phyloP scores from a whole-genome alignment of 2,888 invertebrate species.

The Antheraea assamensis region DNA sequence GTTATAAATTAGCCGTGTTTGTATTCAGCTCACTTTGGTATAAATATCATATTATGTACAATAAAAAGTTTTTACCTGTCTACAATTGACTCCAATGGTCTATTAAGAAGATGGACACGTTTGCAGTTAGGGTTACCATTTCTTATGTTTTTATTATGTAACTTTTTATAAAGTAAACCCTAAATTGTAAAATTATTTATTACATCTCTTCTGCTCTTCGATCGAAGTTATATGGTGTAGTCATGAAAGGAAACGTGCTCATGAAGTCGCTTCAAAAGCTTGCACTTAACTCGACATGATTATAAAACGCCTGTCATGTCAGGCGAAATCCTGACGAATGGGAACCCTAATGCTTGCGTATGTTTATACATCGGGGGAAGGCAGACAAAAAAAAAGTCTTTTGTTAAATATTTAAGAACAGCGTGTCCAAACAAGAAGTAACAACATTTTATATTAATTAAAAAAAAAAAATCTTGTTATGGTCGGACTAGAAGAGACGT shows the following conservation, averaged over 20 bases:
- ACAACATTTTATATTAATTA: slow-evolving; percentile 6
- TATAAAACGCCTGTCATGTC: slow-evolving; percentile 8
- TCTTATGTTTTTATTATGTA: background rate
- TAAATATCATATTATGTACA: background rate
- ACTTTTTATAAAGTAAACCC: background rate
- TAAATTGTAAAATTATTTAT: background rate
- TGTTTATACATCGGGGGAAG: slow-evolving; percentile 1
- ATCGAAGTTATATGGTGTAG: background rate
- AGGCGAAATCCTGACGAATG: slow-evolving; percentile 1
- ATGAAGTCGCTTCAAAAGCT: background rate
- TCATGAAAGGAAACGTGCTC: slow-evolving; percentile 6
- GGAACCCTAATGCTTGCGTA: background rate
- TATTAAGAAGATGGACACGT: background rate
- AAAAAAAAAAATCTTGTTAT: background rate
- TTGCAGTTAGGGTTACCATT: background rate
- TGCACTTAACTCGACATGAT: slow-evolving; percentile 5
- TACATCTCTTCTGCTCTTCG: background rate
- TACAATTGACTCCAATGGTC: slow-evolving; percentile 6
- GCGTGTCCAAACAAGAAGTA: slow-evolving; percentile 4
- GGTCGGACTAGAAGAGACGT: slow-evolving; percentile 1
- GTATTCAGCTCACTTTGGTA: background rate
- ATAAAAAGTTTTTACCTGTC: slow-evolving; percentile 4
- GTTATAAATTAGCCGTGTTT: background rate
- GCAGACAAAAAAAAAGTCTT: background rate
- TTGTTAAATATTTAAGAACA: slow-evolving; percentile 11